Evolutionary conservation across 2,113 vertebrate species (phyloP).

Genomic region (Spilogale gracilis): DNA sequence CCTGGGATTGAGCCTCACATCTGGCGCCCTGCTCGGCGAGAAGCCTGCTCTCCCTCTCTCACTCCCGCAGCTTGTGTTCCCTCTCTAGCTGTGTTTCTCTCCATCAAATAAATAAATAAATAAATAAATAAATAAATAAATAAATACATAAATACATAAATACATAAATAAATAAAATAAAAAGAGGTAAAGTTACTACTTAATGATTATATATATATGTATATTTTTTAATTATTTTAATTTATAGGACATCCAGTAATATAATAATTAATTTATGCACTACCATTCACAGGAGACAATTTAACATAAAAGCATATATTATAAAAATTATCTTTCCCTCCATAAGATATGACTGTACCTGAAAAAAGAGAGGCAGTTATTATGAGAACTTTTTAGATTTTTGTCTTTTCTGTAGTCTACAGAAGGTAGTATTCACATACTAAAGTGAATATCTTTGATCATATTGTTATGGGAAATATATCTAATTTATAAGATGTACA

Average conservation of each 20-base stretch:
- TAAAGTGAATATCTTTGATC: background rate
- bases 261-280: background rate
- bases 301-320: too few relatives aligned
- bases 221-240: background rate
- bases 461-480: background rate
- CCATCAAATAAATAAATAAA: too few relatives aligned
- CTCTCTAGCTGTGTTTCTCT: too few relatives aligned
- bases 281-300: background rate
- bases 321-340: background rate
- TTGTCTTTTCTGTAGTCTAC: background rate
- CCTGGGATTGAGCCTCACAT: too few relatives aligned
- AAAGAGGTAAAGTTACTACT: background rate
- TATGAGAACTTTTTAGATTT: background rate
- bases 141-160: too few relatives aligned
- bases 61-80: too few relatives aligned
- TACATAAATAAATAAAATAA: background rate
- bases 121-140: too few relatives aligned
- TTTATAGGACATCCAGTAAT: background rate
- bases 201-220: background rate
- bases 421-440: background rate
- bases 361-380: background rate
- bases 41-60: too few relatives aligned
- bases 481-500: background rate
- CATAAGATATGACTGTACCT: background rate
- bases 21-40: too few relatives aligned